These are phyloP conservation scores for Globicephala melas DNA, from an alignment of 2,113 vertebrate species.

Conservation along the genomic window DNA sequence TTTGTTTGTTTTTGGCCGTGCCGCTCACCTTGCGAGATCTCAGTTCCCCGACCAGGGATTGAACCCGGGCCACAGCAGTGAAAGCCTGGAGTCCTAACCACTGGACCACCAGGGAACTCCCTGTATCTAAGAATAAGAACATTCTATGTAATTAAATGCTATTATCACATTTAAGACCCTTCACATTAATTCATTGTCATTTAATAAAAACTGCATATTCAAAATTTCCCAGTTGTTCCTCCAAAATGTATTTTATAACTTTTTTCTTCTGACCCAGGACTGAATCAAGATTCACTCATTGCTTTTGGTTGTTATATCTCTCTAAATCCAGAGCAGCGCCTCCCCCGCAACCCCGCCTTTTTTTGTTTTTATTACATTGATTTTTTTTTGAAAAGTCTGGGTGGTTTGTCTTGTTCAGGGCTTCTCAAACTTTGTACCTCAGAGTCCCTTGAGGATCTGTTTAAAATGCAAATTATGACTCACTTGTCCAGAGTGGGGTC, in stretches of 20 bases:
- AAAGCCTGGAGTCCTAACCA: not conserved
- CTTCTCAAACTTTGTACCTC: not conserved
- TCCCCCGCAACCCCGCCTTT: not conserved
- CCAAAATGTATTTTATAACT: not conserved
- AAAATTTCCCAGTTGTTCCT: not conserved
- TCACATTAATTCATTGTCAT: not conserved
- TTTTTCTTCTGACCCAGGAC: not conserved
- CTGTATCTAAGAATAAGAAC: not conserved
- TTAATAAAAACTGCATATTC: not conserved
- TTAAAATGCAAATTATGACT: slow-evolving; percentile 32
- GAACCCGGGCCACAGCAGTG: not conserved
- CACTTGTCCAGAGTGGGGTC: not conserved
- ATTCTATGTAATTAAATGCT: not conserved
- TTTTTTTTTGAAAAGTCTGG: not conserved
- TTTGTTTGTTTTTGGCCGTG: not conserved
- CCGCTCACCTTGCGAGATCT: not conserved
- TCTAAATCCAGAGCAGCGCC: not conserved
- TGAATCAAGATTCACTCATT: not conserved
- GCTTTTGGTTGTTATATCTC: not conserved
- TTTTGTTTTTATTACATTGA: not conserved
- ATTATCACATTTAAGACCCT: not conserved
- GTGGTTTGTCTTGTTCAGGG: not conserved
- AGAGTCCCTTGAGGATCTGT: not conserved
- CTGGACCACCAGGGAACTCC: not conserved
- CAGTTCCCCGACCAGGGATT: not conserved